These are phyloP conservation scores for Anthopleura xanthogrammica DNA, from an alignment of 92 coral and sea anemone species.

Conservation along the genomic window DNA sequence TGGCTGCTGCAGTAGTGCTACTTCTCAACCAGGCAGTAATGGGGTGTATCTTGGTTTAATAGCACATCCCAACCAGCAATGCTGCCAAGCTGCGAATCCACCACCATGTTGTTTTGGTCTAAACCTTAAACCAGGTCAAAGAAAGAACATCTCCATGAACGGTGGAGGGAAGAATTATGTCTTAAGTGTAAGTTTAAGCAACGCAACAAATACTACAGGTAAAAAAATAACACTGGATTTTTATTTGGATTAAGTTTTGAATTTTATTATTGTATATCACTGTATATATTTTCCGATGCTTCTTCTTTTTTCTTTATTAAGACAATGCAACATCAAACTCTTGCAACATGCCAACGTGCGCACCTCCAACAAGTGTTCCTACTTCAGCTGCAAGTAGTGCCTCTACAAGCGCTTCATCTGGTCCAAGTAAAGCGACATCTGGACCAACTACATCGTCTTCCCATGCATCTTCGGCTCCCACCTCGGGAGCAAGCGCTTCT, in stretches of 20 bases:
- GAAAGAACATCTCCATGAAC: slow-evolving; percentile 17
- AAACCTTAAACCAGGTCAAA: slow-evolving; percentile 23
- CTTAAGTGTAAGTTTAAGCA: slow-evolving; percentile 13
- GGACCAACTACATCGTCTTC: background rate
- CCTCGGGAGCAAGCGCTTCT: background rate
- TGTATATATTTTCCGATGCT: background rate
- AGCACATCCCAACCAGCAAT: background rate
- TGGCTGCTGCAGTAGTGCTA: slow-evolving; percentile 13
- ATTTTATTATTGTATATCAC: background rate
- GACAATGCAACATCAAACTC: background rate
- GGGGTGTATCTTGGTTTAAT: background rate
- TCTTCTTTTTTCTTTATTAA: background rate
- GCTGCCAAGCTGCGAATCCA: slow-evolving; percentile 17
- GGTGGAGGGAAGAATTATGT: slow-evolving; percentile 14
- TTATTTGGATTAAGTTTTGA: no score
- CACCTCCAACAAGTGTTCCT: background rate
- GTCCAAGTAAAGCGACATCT: background rate
- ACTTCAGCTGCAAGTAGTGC: background rate
- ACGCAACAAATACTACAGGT: slow-evolving; percentile 3
- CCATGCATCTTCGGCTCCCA: background rate
- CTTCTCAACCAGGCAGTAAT: background rate
- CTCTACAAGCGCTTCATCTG: background rate
- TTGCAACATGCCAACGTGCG: background rate
- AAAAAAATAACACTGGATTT: background rate
- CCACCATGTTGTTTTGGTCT: slow-evolving; percentile 34